phyloP scores from a whole-genome alignment of 2,113 vertebrate genomes.

The Mobula birostris region DNA sequence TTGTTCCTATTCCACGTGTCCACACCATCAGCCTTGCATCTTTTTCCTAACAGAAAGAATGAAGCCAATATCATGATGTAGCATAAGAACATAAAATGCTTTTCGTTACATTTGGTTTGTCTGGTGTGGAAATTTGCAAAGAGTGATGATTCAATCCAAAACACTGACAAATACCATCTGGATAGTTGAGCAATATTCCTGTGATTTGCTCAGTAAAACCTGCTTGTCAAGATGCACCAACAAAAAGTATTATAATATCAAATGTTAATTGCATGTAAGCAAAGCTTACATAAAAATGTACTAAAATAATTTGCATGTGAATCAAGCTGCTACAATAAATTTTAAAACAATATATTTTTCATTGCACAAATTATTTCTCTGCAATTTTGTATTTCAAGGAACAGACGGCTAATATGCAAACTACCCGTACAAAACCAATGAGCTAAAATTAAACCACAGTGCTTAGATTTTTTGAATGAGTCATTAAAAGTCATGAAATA shows the following conservation, averaged over 20 bases:
- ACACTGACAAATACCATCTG: slow-evolving; percentile 10
- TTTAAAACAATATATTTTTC: background rate
- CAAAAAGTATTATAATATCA: background rate
- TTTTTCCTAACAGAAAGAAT: background rate
- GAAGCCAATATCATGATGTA: background rate
- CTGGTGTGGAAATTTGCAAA: background rate
- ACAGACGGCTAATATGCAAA: background rate
- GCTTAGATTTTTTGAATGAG: background rate
- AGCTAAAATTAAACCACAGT: background rate
- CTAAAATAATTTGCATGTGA: background rate
- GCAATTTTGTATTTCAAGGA: background rate
- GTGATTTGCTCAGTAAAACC: background rate
- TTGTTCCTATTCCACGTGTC: background rate
- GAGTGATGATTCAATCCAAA: slow-evolving; percentile 5
- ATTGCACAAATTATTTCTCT: background rate
- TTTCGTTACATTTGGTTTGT: background rate
- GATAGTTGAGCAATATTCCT: slow-evolving; percentile 2
- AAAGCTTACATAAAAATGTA: background rate
- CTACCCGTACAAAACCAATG: background rate
- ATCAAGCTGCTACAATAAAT: background rate
- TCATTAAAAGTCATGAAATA: background rate
- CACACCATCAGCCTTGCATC: background rate
- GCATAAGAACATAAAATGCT: background rate
- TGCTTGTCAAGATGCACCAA: background rate
- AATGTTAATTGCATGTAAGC: background rate